Percentiles rank a stretch among this genome's conserved stretches.
These are phyloP conservation scores for Rhizomys pruinosus DNA, from an alignment of 2,113 vertebrate genomes.

Conservation along the genomic window DNA sequence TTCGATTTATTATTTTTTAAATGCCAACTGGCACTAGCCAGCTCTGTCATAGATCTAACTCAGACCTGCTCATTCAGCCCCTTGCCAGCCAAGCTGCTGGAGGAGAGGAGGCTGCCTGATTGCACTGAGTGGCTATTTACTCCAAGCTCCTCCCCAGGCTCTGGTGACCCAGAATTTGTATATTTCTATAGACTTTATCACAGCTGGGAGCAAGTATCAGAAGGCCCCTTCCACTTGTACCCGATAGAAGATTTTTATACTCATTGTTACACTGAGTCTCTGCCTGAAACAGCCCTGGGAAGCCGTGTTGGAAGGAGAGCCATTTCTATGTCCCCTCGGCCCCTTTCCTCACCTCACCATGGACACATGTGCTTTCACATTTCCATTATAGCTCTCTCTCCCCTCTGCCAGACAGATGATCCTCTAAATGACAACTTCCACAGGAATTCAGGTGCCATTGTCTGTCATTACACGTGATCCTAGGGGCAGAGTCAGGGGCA, in stretches of 20 bases:
- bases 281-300: neutral
- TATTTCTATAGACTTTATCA: neutral
- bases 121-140: neutral
- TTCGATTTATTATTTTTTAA: too few relatives aligned
- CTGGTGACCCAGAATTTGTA: neutral
- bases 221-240: neutral
- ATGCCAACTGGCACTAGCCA: neutral
- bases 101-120: neutral
- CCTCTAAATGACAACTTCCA: neutral
- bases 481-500: neutral
- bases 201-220: neutral
- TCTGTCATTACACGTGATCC: neutral
- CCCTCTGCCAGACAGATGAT: neutral
- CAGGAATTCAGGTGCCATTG: neutral
- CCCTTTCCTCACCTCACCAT: neutral
- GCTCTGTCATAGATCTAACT: neutral
- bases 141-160: neutral
- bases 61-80: too few relatives aligned
- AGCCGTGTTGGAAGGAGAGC: neutral
- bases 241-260: neutral
- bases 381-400: neutral
- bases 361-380: neutral
- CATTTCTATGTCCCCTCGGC: too few relatives aligned
- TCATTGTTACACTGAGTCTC: neutral
- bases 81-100: fast-evolving